Evolutionary conservation across 2,113 vertebrate species (phyloP).

Genomic region (Phrynosoma blainvillii): DNA sequence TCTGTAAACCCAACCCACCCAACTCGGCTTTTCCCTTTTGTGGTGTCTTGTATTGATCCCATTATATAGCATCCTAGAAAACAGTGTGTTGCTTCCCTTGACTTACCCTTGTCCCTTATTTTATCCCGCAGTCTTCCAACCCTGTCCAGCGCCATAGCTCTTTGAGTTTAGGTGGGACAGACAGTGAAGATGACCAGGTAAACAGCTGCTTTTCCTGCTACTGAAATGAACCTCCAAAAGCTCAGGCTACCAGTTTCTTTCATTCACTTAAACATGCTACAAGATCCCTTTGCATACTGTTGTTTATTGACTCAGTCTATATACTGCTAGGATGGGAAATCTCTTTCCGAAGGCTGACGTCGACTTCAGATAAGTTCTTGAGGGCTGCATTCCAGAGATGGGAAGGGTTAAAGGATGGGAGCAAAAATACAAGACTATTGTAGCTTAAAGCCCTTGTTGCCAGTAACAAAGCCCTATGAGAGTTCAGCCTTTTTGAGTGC

Average conservation of each 20-base stretch:
- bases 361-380: no score
- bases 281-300: no score
- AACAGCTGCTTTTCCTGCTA: constrained; percentile 59
- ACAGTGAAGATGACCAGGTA: constrained; percentile 87
- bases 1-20: not conserved
- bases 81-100: constrained; percentile 39
- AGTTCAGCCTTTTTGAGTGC: not conserved
- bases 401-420: no score
- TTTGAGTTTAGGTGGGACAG: constrained; percentile 82
- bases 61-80: constrained; percentile 29
- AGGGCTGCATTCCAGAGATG: no score
- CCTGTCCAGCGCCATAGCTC: constrained; percentile 77
- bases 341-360: no score
- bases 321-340: no score
- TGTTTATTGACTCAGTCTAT: no score
- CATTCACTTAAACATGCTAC: no score
- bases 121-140: constrained; percentile 69
- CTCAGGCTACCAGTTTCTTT: no score
- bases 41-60: constrained; percentile 43
- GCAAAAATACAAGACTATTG: no score
- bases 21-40: constrained; percentile 48
- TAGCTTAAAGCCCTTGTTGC: no score
- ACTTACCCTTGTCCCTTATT: constrained; percentile 64
- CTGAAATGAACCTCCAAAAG: not conserved
- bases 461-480: not conserved